Base-by-base conservation (phyloP, 2,797 vertebrate species). In the Discoglossus pictus region DNA sequence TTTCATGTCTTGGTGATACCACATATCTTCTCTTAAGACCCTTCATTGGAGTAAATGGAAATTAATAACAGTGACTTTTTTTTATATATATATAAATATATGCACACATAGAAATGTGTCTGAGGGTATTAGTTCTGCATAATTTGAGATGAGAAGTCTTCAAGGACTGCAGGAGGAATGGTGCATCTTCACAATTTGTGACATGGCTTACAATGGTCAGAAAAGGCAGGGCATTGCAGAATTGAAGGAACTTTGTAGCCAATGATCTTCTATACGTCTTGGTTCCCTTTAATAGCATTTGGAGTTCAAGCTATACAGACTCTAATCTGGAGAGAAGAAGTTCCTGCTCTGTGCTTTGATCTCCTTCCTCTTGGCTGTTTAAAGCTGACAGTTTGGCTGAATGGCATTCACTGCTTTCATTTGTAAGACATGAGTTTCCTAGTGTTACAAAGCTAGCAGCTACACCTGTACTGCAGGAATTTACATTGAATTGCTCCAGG, bases 381-480 rank as follows among this genome's bases (percentile, higher is more conserved):
- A 81, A 88, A 86, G 84, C 85, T 85, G 88, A 85, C 85, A 84
- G 83, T 82, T 82, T 77, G 76, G 79, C 79, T 88, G 77, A 84
- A 84, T 85, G 81, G 84, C 83, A 82, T 84, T 84, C 84, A 77
- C 48, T 59, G 79, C 83, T 86, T 83, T 83, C 82, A 79, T 84
- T 89, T 90, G 88, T 88, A 88, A 86, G 86, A 89, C 87, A 87
- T 54, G 79, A 79, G 77, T 83, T 86, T 82, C 80, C 82, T 74
- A 74, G 83, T 81, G 83, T 85, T 81, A 73, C 70, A 61, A 82
- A 80, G 86, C 84, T 84, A 79, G 84, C 83, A 80, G 86, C 85
- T 85, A 88, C 88, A 92, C 91, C 90, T 91, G 88, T 89, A 88
- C 86, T 82, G 81, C 59, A 84, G 78, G 84, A 84, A 87, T 88